Evolutionary conservation across 2,888 invertebrate genomes (phyloP), one percentile per base, ranked within the genome.

Genomic region (Augiades crinisus): DNA sequence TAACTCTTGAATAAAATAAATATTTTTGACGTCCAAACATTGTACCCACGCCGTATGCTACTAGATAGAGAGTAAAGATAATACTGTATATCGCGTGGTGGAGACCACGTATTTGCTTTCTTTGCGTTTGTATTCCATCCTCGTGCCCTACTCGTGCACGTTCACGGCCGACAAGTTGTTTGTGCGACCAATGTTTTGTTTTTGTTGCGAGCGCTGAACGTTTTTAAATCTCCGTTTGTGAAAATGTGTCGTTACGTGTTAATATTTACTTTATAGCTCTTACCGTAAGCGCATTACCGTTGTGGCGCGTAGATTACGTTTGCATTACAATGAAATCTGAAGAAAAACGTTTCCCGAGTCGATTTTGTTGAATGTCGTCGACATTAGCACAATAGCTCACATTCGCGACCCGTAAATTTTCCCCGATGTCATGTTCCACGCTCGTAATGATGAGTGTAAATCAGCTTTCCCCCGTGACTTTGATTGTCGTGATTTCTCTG

Each of bases 201-300:
- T 36, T 24, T 34, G 24, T 46, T 46, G n/a, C 7, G 16, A 12
- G 33, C n/a, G 33, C n/a, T 21, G 5, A 6, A 33, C 10, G 44
- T 27, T 33, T 33, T 44, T 22, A 33, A 21, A 33, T 8, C n/a
- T 22, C 24, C 45, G 24, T 36, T 22, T 24, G 24, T 36, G 24
- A 13, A 22, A 36, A 34, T 14, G 33, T 45, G 44, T 10, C 33
- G 22, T 45, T 34, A 10, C n/a, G 3, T n/a, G 34, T 46, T 38
- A 45, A 46, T 46, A 46, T 46, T 24, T 22, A 17, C 17, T 46
- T 46, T 46, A 34, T 46, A 36, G 44, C 44, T 33, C 1, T 33
- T 33, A 44, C 44, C 33, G 44, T 44, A 44, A 33, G 14, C 44
- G 17, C 33, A 33, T 43, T 43, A 33, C 44, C 44, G 33, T 34